Percentiles rank a stretch among this genome's conserved stretches.
Evolutionary conservation across 2,888 invertebrate species (phyloP).

Genomic region (Eupithecia insigniata): DNA sequence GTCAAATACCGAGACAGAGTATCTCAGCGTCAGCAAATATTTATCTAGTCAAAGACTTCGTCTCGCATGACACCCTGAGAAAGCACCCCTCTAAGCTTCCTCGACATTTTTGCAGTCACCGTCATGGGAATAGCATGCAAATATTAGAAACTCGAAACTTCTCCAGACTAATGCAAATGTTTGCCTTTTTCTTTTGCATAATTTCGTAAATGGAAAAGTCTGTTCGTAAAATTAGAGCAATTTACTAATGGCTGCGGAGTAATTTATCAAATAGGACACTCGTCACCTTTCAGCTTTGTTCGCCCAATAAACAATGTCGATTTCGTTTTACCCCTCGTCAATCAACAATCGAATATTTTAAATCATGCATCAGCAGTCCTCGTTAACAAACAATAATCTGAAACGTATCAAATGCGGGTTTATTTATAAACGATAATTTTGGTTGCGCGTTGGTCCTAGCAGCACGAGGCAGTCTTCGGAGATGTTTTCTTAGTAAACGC

Average conservation of each 20-base stretch:
- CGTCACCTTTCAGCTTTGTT: constrained; percentile 40
- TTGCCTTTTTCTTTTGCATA: constrained; percentile 11
- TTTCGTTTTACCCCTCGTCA: constrained; percentile 43
- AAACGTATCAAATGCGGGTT: constrained; percentile 24
- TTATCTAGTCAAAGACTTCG: constrained; percentile 46
- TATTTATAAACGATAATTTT: constrained; percentile 18
- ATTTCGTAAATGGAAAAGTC: constrained; percentile 16
- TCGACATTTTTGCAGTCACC: constrained; percentile 40
- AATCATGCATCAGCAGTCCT: constrained; percentile 33
- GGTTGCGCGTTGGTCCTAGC: constrained; percentile 28
- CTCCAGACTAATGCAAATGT: constrained; percentile 22
- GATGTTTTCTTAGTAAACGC: constrained; percentile 67
- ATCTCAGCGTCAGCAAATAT: constrained; percentile 42
- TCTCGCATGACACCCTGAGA: constrained; percentile 39
- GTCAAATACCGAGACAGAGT: constrained; percentile 39
- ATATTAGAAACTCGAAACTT: constrained; percentile 35
- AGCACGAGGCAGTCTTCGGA: constrained; percentile 45
- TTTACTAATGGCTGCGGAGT: constrained; percentile 30
- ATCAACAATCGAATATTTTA: constrained; percentile 42
- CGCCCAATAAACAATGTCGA: constrained; percentile 42
- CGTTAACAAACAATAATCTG: constrained; percentile 33
- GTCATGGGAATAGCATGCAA: constrained; percentile 33
- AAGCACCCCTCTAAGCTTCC: constrained; percentile 33
- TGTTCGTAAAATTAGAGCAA: constrained; percentile 31
- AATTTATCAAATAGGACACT: constrained; percentile 36